Evolutionary conservation across 2,888 invertebrate genomes (phyloP).

Genomic region (Phyto melanocephala): DNA sequence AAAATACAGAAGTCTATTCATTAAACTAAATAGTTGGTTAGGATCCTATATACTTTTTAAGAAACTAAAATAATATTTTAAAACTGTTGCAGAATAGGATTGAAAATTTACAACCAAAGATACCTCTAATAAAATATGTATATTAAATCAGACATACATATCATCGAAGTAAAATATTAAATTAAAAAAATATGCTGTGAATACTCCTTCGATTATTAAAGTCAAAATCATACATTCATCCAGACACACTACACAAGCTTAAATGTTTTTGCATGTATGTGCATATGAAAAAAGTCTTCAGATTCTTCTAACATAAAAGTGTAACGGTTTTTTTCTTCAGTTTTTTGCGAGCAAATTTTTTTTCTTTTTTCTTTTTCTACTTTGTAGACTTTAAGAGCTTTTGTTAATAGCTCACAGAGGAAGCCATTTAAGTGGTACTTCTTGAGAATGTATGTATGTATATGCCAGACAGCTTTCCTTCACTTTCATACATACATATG

Average conservation of each 20-base stretch:
- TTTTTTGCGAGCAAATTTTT: not conserved
- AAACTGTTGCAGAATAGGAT: too few relatives aligned
- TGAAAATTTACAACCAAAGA: too few relatives aligned
- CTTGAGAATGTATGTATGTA: constrained; percentile 70
- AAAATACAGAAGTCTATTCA: too few relatives aligned
- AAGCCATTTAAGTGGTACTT: constrained; percentile 77
- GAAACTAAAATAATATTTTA: too few relatives aligned
- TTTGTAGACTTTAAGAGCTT: constrained; percentile 63
- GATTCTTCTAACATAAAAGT: constrained; percentile 61
- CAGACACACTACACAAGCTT: constrained; percentile 24
- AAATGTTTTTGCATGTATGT: not conserved
- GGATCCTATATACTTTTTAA: too few relatives aligned
- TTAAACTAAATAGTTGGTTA: too few relatives aligned
- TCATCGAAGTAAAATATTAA: too few relatives aligned
- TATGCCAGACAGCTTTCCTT: constrained; percentile 70
- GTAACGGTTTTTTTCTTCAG: constrained; percentile 51
- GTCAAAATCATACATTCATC: not conserved
- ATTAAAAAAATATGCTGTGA: not conserved
- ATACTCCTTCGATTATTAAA: not conserved
- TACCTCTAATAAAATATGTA: too few relatives aligned
- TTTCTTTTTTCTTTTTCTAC: constrained; percentile 29
- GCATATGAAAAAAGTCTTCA: constrained; percentile 29
- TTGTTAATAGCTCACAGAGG: constrained; percentile 68
- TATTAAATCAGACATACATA: too few relatives aligned
- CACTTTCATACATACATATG: constrained; percentile 22